phyloP scores from a whole-genome alignment of 2,888 invertebrate genomes.

The Hypolimnas misippus region DNA sequence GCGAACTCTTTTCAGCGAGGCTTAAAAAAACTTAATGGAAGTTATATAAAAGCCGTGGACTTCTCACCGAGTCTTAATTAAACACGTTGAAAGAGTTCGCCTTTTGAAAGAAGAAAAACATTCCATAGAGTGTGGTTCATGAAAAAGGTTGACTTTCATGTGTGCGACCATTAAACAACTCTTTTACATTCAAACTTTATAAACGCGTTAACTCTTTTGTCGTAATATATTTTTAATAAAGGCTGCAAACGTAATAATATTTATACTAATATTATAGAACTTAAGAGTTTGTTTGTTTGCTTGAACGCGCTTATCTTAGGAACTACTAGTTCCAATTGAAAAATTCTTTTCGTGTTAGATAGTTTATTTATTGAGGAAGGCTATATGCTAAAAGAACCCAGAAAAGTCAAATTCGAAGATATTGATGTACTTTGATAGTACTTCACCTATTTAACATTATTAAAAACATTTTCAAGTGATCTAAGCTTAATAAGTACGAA shows the following conservation, averaged over 20 bases:
- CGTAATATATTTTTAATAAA: background rate
- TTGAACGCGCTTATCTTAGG: too few relatives aligned
- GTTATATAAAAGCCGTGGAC: slow-evolving; percentile 23
- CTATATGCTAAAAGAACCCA: too few relatives aligned
- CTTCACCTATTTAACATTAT: too few relatives aligned
- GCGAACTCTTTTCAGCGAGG: slow-evolving; percentile 17
- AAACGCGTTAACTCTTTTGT: background rate
- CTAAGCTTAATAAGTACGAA: too few relatives aligned
- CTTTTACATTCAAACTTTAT: background rate
- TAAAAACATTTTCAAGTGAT: too few relatives aligned
- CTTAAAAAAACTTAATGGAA: slow-evolving; percentile 23
- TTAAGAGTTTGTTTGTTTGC: too few relatives aligned
- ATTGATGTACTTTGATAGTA: too few relatives aligned
- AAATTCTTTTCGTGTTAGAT: too few relatives aligned
- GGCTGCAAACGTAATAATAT: background rate
- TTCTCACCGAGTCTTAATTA: slow-evolving; percentile 29
- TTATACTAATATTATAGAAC: too few relatives aligned
- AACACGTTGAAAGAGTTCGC: slow-evolving; percentile 21
- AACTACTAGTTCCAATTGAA: too few relatives aligned
- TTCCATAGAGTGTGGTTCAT: slow-evolving; percentile 12
- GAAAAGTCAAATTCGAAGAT: too few relatives aligned
- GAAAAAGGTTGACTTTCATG: slow-evolving; percentile 4
- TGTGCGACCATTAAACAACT: background rate
- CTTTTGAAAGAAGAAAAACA: slow-evolving; percentile 22
- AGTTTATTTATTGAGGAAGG: too few relatives aligned